Evolutionary conservation across 2,797 vertebrate species (phyloP).

Genomic region (Tangara arthus): DNA sequence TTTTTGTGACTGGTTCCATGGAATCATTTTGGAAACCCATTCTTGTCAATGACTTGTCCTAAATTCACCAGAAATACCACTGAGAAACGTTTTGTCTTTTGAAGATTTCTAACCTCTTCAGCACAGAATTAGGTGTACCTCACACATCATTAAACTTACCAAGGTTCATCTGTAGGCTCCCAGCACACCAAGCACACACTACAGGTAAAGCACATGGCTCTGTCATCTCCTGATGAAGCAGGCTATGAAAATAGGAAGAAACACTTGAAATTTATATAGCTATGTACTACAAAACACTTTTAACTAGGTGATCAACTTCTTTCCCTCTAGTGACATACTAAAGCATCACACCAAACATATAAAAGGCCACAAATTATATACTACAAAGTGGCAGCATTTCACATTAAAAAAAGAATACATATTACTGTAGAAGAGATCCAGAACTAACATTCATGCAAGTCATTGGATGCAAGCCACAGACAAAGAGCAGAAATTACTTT

Average conservation of each 20-base stretch:
- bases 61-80: background rate
- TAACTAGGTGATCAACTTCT: background rate
- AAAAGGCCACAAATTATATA: background rate
- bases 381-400: background rate
- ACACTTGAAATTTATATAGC: background rate
- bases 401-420: background rate
- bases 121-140: background rate
- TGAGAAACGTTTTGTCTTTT: fast-evolving
- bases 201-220: slow-evolving; percentile 99
- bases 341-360: background rate
- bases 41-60: background rate
- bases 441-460: background rate
- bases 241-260: slow-evolving; percentile 77
- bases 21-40: background rate
- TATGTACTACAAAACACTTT: background rate
- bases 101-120: background rate
- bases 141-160: slow-evolving; percentile 76
- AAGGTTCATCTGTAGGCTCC: slow-evolving; percentile 99
- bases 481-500: background rate
- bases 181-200: slow-evolving; percentile 98
- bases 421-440: background rate
- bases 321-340: background rate
- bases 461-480: background rate
- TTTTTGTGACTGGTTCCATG: background rate
- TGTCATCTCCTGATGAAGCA: slow-evolving; percentile 95